Conservation (phyloP, 2,888 invertebrate species). For the Torymus tubicola region DNA sequence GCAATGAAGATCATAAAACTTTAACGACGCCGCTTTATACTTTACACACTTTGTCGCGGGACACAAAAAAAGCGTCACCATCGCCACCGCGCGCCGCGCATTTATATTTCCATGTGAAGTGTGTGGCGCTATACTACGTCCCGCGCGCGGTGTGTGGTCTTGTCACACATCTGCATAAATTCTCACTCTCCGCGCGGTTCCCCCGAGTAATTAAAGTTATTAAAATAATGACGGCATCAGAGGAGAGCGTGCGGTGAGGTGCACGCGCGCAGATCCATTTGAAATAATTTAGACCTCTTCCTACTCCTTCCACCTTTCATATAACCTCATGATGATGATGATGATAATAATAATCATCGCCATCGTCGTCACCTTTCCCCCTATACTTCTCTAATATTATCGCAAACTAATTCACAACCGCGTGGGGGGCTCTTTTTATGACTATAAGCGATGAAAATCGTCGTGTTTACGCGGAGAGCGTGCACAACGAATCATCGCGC, state of each 20-base stretch:
- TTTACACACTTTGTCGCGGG: not conserved
- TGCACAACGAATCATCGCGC: no score
- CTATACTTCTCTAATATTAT: no score
- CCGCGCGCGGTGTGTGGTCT: not conserved
- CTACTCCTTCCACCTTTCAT: no score
- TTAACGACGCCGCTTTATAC: constrained; percentile 39
- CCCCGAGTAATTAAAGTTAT: constrained; percentile 1
- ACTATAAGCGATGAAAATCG: no score
- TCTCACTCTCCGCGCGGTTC: not conserved
- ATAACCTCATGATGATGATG: no score
- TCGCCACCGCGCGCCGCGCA: not conserved
- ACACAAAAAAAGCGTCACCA: not conserved
- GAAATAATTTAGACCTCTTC: no score
- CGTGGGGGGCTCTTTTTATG: no score
- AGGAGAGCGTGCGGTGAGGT: not conserved
- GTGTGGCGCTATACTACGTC: constrained; percentile 21
- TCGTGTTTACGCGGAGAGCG: no score
- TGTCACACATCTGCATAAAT: constrained; percentile 17
- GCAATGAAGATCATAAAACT: constrained; percentile 38
- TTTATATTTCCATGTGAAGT: constrained; percentile 59
- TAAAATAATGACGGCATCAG: constrained; percentile 6
- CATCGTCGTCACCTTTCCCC: no score
- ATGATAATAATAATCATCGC: no score
- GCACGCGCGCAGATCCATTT: no score
- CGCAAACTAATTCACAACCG: no score